Evolutionary conservation across 2,113 vertebrate species (phyloP), one percentile per base, ranked within the genome.

Genomic region (Castor canadensis): DNA sequence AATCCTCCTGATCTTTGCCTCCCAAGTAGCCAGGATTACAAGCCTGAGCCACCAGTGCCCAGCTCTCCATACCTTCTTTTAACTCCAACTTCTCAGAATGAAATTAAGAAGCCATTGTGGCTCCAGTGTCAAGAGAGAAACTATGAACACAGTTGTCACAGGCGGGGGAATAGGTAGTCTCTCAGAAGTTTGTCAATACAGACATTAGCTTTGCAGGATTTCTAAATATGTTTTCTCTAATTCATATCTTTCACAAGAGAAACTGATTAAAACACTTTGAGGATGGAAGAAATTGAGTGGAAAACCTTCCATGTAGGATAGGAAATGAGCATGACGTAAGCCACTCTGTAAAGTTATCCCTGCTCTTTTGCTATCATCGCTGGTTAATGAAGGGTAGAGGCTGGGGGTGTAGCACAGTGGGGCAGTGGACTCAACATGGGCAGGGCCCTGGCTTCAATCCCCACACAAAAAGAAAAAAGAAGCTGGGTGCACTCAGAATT

Each of bases 171-270:
- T 58, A 22, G 49, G 17, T 19, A 28, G 20, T 40, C 22, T 40
- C 38, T 64, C 11, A 80, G 47, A 80, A 58, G 10, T 43, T 56
- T 85, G 28, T 73, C 72, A 80, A 3, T 32, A 49, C 7, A 89
- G n/a, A 80, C 64, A 49, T 15, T 64, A 38, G 16, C 43, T 93
- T 66, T 6, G 5, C 24, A n/a, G 26, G 75, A 47, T 89, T 86
- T 86, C 35, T 76, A 64, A 45, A 38, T 64, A 15, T 40, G 5
- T 22, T 91, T 89, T 97, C 69, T 62, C 62, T 72, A 19, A 56
- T 64, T 93, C 38, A 28, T 22, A 72, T 32, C 49, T 89, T 87
- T 80, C 8, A 24, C 93, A 94, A 89, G 62, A 83, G 83, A 82
- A 76, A 38, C 22, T n/a, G n/a, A n/a, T n/a, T n/a, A n/a, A 87